Evolutionary conservation across 2,888 invertebrate species (phyloP).

Genomic region (Mylabris sibirica): DNA sequence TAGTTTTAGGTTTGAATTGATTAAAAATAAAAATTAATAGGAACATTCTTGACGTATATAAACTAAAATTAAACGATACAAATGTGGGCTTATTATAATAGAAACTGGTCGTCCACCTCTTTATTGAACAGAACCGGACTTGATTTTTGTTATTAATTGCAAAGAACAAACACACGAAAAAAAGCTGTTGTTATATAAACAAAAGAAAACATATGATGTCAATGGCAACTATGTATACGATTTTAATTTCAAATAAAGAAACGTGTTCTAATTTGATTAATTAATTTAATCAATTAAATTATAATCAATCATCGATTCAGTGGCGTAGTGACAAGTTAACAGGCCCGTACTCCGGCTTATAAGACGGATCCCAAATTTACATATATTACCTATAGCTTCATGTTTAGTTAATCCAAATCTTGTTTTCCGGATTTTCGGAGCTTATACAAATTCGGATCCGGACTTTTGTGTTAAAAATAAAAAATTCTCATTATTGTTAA

Average conservation of each 20-base stretch:
- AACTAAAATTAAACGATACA: background rate
- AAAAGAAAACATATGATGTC: background rate
- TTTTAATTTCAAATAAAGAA: background rate
- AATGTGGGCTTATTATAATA: background rate
- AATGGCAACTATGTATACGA: background rate
- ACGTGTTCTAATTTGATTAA: background rate
- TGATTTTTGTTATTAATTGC: background rate
- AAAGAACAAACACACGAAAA: background rate
- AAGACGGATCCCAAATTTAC: too few species aligned
- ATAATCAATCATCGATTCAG: background rate
- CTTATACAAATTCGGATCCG: too few species aligned
- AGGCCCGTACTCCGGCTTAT: too few species aligned
- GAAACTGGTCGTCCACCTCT: background rate
- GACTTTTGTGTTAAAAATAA: background rate
- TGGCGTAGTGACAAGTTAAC: too few species aligned
- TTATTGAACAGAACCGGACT: background rate
- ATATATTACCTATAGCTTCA: too few species aligned
- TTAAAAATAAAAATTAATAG: background rate
- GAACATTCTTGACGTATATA: background rate
- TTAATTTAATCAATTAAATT: background rate
- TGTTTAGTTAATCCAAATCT: too few species aligned
- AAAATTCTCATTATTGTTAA: background rate
- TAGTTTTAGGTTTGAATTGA: background rate
- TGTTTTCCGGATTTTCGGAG: too few species aligned
- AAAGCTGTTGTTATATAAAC: background rate